Evolutionary conservation across 2,888 invertebrate genomes (phyloP).

Genomic region (Thecophora atra): DNA sequence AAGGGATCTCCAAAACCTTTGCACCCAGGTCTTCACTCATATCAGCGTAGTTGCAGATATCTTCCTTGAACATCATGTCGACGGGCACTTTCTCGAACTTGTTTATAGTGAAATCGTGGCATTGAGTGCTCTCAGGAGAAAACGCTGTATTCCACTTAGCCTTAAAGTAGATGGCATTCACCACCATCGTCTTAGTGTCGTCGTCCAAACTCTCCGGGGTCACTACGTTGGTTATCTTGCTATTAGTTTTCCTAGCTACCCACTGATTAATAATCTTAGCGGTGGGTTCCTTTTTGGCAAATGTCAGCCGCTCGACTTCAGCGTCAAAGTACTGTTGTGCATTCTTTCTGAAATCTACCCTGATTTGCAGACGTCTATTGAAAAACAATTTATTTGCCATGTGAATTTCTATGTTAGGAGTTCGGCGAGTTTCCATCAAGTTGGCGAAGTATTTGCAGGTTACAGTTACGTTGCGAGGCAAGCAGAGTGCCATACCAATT

Average conservation of each 20-base stretch:
- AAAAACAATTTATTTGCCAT: conserved; percentile 55
- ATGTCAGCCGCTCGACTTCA: conserved; percentile 50
- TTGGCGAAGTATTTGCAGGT: conserved; percentile 44
- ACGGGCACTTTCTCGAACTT: conserved; percentile 67
- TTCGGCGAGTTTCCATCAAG: conserved; percentile 27
- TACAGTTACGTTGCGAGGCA: conserved; percentile 17
- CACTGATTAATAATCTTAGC: conserved; percentile 66
- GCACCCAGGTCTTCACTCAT: conserved; percentile 64
- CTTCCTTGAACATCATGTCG: conserved; percentile 76
- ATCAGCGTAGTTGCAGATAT: conserved; percentile 66
- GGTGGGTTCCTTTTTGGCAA: conserved; percentile 64
- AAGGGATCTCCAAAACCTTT: conserved; percentile 73
- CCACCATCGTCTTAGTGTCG: conserved; percentile 74
- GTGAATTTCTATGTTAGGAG: conserved; percentile 41
- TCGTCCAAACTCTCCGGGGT: conserved; percentile 45
- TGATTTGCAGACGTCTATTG: conserved; percentile 42
- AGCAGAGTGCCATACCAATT: conserved; percentile 45
- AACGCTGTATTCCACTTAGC: conserved; percentile 73
- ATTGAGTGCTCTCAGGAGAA: conserved; percentile 51
- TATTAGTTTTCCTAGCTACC: conserved; percentile 49
- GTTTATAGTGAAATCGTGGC: conserved; percentile 72
- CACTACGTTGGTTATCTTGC: conserved; percentile 51
- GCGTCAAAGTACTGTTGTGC: conserved; percentile 46
- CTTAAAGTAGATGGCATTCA: conserved; percentile 89
- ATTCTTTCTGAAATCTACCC: conserved; percentile 37